Evolutionary conservation across 2,113 vertebrate genomes (phyloP).

Genomic region (Bos indicus): DNA sequence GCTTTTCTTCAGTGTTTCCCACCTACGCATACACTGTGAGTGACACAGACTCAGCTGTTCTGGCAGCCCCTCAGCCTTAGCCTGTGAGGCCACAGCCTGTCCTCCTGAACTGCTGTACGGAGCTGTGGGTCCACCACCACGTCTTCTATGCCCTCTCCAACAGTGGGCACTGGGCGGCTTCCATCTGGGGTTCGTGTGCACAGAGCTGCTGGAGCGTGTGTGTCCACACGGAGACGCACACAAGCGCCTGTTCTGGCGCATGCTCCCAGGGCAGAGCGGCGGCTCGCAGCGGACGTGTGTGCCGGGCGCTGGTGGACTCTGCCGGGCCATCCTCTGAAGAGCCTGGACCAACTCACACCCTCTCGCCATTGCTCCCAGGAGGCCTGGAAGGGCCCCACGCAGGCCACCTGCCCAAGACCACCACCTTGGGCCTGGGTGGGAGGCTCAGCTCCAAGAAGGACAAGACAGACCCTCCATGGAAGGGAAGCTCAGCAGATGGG

Average conservation of each 20-base stretch:
- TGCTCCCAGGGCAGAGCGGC: not conserved
- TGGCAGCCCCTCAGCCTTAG: rapidly evolving
- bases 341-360: too few relatives aligned
- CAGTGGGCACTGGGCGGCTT: rapidly evolving
- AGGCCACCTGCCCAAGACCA: too few relatives aligned
- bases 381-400: rapidly evolving
- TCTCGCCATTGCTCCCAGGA: not conserved
- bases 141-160: rapidly evolving
- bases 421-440: not conserved
- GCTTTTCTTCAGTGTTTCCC: not conserved
- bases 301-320: too few relatives aligned
- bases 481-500: rapidly evolving
- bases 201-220: rapidly evolving
- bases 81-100: not conserved
- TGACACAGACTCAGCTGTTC: rapidly evolving
- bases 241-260: too few relatives aligned
- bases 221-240: rapidly evolving
- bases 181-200: not conserved
- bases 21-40: rapidly evolving
- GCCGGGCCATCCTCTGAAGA: not conserved
- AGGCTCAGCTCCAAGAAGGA: not conserved
- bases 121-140: rapidly evolving
- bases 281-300: rapidly evolving
- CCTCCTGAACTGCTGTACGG: not conserved
- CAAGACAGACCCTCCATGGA: not conserved